Percentiles rank a stretch among this genome's conserved stretches.
Conservation (phyloP, 2,888 invertebrate species). For the Pharmacophagus antenor region DNA sequence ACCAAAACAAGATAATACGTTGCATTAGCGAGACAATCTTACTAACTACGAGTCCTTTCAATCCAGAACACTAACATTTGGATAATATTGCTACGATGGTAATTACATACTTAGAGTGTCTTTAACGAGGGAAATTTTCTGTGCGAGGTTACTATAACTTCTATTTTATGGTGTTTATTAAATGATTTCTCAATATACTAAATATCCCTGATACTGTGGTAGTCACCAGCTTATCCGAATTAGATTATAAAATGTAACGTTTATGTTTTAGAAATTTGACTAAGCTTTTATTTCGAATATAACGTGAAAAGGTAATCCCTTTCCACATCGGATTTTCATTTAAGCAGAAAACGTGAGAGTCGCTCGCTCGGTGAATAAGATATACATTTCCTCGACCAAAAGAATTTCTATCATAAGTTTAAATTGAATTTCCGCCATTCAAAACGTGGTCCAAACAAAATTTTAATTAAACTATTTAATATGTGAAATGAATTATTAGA, state of each 20-base stretch:
- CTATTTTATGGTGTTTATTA: too few species aligned
- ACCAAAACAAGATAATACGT: too few species aligned
- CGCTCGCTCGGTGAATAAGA: constrained; percentile 1
- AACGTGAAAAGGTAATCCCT: constrained; percentile 2
- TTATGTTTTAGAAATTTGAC: not conserved
- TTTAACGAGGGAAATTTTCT: too few species aligned
- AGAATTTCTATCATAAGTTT: not conserved
- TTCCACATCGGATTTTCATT: constrained; percentile 7
- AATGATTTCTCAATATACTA: not conserved
- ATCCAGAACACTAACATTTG: too few species aligned
- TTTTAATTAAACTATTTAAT: too few species aligned
- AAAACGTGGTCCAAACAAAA: too few species aligned
- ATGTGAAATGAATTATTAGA: too few species aligned
- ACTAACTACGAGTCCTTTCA: too few species aligned
- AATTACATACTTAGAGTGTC: too few species aligned
- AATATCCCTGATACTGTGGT: not conserved
- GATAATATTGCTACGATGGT: too few species aligned
- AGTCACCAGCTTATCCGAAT: not conserved
- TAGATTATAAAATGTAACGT: not conserved
- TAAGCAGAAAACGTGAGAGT: constrained; percentile 7
- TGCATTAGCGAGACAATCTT: too few species aligned
- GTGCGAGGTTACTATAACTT: too few species aligned
- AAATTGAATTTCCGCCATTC: constrained; percentile 11
- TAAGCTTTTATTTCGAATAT: not conserved
- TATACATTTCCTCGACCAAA: constrained; percentile 3